These are phyloP conservation scores for Caenorhabditis wallacei DNA, from an alignment of 2,888 invertebrate genomes.

Conservation along the genomic window DNA sequence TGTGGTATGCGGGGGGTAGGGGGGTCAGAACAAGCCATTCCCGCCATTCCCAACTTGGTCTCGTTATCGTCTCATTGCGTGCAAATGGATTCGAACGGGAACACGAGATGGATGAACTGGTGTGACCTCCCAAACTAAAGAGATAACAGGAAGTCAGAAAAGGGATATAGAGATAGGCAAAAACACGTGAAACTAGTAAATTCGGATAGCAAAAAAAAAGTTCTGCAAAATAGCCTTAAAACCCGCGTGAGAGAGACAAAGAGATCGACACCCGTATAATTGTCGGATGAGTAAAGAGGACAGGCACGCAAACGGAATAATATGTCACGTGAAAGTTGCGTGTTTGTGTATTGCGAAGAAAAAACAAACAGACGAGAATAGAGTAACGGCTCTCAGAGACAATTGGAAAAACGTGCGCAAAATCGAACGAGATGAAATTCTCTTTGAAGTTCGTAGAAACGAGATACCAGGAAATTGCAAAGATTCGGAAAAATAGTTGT, in stretches of 20 bases:
- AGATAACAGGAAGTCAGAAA: not conserved
- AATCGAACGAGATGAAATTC: not conserved
- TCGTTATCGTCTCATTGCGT: slow-evolving; percentile 30
- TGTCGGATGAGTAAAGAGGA: not conserved
- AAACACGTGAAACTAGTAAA: not conserved
- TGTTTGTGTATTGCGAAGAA: slow-evolving; percentile 12
- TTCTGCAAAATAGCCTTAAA: not conserved
- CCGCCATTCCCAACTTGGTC: slow-evolving; percentile 12
- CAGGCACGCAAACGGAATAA: not conserved
- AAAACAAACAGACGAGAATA: slow-evolving; percentile 31
- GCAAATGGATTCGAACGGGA: slow-evolving; percentile 30
- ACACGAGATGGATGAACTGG: slow-evolving; percentile 2
- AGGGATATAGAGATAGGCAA: not conserved
- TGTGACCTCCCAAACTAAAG: slow-evolving; percentile 2
- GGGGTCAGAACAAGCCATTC: slow-evolving; percentile 46
- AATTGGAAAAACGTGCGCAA: not conserved
- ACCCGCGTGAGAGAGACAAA: slow-evolving; percentile 8
- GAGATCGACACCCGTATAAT: slow-evolving; percentile 12
- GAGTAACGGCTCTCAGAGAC: not conserved
- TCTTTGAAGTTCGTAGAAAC: not conserved
- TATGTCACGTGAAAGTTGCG: slow-evolving; percentile 52
- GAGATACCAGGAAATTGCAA: not conserved
- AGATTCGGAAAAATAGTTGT: not conserved
- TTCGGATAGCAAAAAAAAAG: not conserved
- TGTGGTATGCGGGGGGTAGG: slow-evolving; percentile 25